A percentile compares a stretch with the other conserved stretches of the same genome.
phyloP scores from a whole-genome alignment of 1,140 invertebrate genomes.

The Brachionus angularis region DNA sequence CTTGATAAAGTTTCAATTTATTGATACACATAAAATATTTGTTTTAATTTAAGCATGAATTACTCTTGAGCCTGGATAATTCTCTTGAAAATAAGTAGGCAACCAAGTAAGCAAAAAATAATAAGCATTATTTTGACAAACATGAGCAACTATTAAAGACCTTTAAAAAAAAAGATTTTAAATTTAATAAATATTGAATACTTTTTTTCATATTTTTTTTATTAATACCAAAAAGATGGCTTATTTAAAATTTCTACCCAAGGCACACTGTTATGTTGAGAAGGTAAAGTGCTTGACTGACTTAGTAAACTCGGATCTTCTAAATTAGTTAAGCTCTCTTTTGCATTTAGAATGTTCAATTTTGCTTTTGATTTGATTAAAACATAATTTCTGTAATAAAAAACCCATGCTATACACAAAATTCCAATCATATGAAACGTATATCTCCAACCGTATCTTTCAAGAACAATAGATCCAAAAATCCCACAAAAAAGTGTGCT shows the following conservation, averaged over 20 bases:
- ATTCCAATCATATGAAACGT: constrained; percentile 69
- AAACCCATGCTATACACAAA: constrained; percentile 45
- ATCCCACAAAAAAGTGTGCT: constrained; percentile 68
- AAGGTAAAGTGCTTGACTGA: constrained; percentile 46
- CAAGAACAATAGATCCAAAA: constrained; percentile 67
- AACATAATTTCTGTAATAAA: constrained; percentile 40
- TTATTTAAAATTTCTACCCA: constrained; percentile 62
- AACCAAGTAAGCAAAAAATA: constrained; percentile 72
- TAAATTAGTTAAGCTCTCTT: constrained; percentile 45
- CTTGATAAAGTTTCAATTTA: constrained; percentile 48
- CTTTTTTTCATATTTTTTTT: no score
- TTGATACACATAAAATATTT: neutral
- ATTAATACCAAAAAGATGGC: constrained; percentile 64
- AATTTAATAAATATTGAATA: neutral
- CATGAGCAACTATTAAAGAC: constrained; percentile 69
- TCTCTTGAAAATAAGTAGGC: constrained; percentile 73
- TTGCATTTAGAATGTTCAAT: constrained; percentile 45
- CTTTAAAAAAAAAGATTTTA: constrained; percentile 57
- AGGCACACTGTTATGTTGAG: no score
- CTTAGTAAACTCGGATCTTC: neutral
- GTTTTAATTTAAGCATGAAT: neutral
- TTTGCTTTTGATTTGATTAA: constrained; percentile 10
- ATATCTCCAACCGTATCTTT: constrained; percentile 66
- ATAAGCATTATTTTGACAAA: constrained; percentile 72
- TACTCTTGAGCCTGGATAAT: constrained; percentile 65